phyloP scores from a whole-genome alignment of 2,888 invertebrate genomes.

The Philereme transversata region DNA sequence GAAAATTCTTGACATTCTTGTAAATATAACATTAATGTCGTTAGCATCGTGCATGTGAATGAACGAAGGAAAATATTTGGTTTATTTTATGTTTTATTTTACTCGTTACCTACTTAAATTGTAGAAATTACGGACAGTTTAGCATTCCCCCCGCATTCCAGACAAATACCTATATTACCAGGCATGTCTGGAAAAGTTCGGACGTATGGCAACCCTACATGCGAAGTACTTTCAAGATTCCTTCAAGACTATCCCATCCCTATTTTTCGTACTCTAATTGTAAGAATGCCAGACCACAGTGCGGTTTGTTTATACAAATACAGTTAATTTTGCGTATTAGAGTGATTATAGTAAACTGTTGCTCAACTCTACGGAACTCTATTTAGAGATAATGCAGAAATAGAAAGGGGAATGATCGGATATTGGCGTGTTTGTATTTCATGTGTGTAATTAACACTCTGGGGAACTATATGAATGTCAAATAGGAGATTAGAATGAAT shows the following conservation, averaged over 20 bases:
- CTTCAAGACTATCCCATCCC: slow-evolving; percentile 22
- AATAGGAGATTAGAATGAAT: slow-evolving; percentile 8
- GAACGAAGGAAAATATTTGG: too few relatives aligned
- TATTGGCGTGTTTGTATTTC: slow-evolving; percentile 19
- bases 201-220: too few relatives aligned
- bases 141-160: too few relatives aligned
- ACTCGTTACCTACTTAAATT: too few relatives aligned
- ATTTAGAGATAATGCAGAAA: slow-evolving; percentile 28
- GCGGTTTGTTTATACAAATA: slow-evolving; percentile 37
- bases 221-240: too few relatives aligned
- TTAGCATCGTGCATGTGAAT: too few relatives aligned
- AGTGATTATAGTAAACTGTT: slow-evolving; percentile 19
- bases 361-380: slow-evolving; percentile 20
- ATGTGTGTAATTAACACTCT: slow-evolving; percentile 13
- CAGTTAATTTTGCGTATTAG: slow-evolving; percentile 32
- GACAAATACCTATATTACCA: too few relatives aligned
- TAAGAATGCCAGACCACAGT: slow-evolving; percentile 29
- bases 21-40: too few relatives aligned
- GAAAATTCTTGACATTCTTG: too few relatives aligned
- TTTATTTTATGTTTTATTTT: too few relatives aligned
- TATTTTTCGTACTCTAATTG: slow-evolving; percentile 17
- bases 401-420: slow-evolving; percentile 36
- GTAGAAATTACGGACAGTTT: too few relatives aligned
- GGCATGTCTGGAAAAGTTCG: too few relatives aligned
- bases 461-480: slow-evolving; percentile 8